Evolutionary conservation across 2,113 vertebrate genomes (phyloP).

Genomic region (Baryphthengus martii): DNA sequence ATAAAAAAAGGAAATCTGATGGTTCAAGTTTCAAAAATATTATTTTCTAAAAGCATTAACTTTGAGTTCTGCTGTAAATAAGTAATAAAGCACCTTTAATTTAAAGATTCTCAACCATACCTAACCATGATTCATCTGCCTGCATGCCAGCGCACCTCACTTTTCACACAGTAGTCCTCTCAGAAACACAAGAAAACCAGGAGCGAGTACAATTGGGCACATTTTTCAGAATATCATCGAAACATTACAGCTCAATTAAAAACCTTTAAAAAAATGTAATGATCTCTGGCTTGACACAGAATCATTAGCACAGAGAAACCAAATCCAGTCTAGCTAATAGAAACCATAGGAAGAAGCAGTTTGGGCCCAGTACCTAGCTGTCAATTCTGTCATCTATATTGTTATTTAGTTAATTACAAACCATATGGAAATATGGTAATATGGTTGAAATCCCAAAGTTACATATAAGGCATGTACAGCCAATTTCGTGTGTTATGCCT

Average conservation of each 20-base stretch:
- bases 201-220: neutral
- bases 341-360: neutral
- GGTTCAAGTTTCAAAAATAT: neutral
- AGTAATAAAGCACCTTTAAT: neutral
- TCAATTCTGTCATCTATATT: neutral
- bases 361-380: neutral
- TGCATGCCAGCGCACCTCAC: neutral
- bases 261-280: neutral
- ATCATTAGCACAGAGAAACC: neutral
- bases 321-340: neutral
- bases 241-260: neutral
- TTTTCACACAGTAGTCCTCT: neutral
- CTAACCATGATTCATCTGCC: neutral
- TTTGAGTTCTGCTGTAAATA: neutral
- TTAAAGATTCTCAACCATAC: neutral
- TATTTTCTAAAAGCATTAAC: neutral
- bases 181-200: neutral
- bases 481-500: rapidly evolving
- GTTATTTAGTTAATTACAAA: neutral
- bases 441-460: neutral
- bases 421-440: neutral
- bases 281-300: neutral
- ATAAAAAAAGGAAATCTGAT: neutral
- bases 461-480: neutral
- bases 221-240: neutral